These are phyloP conservation scores for Glaucidium brasilianum DNA, from an alignment of 2,113 vertebrate species.

Conservation along the genomic window DNA sequence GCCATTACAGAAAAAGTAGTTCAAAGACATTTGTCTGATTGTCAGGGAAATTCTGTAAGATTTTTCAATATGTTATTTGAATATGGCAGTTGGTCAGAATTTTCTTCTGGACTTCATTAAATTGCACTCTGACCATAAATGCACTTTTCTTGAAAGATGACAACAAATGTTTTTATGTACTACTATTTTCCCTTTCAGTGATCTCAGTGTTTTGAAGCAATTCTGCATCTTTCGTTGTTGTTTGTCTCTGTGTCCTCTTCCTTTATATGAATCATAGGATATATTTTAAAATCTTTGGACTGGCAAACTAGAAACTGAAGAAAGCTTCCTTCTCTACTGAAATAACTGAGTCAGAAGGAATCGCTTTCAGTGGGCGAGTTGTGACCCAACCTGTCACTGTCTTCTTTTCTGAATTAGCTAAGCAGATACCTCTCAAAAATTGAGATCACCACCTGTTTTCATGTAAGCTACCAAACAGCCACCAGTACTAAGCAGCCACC, in stretches of 20 bases:
- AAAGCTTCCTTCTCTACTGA: not conserved
- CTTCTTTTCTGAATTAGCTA: not conserved
- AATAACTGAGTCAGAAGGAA: conserved; percentile 13
- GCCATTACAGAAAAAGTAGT: not conserved
- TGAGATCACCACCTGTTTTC: not conserved
- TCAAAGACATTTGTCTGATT: not conserved
- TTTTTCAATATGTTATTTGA: not conserved
- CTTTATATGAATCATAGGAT: not conserved
- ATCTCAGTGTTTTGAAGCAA: not conserved
- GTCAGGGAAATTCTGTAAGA: not conserved
- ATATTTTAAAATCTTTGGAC: not conserved
- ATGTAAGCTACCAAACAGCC: not conserved
- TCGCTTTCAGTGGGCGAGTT: not conserved
- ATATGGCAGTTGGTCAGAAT: not conserved
- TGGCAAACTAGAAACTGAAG: not conserved
- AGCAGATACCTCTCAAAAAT: not conserved
- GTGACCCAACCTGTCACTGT: not conserved
- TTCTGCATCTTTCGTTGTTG: not conserved
- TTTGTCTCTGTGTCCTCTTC: not conserved
- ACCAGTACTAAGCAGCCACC: not conserved
- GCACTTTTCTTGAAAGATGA: not conserved
- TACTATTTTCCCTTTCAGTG: not conserved
- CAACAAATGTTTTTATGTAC: not conserved
- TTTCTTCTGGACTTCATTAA: not conserved
- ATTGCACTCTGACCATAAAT: not conserved